Base-by-base conservation (phyloP, 2,113 vertebrate genomes). In the Aplodontia rufa region DNA sequence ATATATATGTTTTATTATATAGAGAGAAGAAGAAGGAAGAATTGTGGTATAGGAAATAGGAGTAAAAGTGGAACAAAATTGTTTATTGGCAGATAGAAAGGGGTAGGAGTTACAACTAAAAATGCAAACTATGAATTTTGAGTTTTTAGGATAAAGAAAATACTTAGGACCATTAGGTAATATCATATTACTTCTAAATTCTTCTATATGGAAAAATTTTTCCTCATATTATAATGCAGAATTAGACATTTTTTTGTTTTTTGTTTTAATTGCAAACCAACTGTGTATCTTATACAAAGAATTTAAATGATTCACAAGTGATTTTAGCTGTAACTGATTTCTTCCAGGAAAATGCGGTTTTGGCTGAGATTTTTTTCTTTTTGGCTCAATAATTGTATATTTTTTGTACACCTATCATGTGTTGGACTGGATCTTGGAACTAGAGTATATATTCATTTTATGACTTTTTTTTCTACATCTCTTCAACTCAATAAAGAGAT, bases 1-100 rank as follows among this genome's bases (percentile, higher is more conserved):
- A 84, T 51, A 79, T 94, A 37, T 58, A 28, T 66, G 16, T 90
- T 92, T 93, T 92, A 69, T 86, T 68, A 87, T 40, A 64, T 5
- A 17, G 72, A 92, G 8, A 17, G 32, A 90, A 47, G 72, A 93
- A 80, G 62, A 71, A 66, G 20, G 80, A 71, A 84, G 64, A 94
- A 74, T 92, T 93, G 90, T 95, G 84, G n/a, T 75, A 47, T 7
- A 87, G 91, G 90, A 93, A 95, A 86, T 82, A 82, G 22, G 17
- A 64, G 20, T 94, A 81, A 93, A 95, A 86, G 55, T 68, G 20
- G 84, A 83, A 91, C 32, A 85, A 80, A 97, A 80, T 24, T 87
- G 55, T 87, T 89, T 93, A 93, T 83, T 96, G 87, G 86, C 80
- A 95, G 71, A 28, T 81, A 87, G 9, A 76, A 45, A 66, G 58